Evolutionary conservation across 2,888 invertebrate genomes (phyloP).

Genomic region (Crocallis elinguaria): DNA sequence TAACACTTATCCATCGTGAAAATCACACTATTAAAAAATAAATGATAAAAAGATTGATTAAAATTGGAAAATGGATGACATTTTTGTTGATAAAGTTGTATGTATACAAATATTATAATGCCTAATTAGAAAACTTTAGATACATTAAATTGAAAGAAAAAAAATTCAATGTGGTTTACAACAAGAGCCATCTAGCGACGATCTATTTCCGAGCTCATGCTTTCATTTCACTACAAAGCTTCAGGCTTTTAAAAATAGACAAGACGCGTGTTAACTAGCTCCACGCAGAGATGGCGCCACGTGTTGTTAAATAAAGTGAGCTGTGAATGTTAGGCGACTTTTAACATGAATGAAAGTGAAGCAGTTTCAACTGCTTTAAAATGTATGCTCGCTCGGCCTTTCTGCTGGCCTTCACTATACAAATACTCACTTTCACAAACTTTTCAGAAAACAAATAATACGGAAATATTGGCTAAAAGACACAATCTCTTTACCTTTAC

Average conservation of each 20-base stretch:
- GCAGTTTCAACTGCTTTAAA: conserved; percentile 22
- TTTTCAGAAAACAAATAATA: conserved; percentile 67
- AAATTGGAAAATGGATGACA: too few relatives aligned
- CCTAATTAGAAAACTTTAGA: too few relatives aligned
- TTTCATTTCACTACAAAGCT: neutral
- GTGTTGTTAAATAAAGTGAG: conserved; percentile 12
- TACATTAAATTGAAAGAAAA: neutral
- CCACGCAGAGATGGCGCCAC: conserved; percentile 57
- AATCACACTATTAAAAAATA: too few relatives aligned
- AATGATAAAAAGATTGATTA: too few relatives aligned
- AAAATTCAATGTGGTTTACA: neutral
- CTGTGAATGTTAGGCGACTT: neutral
- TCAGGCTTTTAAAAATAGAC: neutral
- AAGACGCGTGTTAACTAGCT: conserved; percentile 3
- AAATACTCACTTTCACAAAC: conserved; percentile 66
- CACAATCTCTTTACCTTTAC: conserved; percentile 69
- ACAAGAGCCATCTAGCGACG: conserved; percentile 44
- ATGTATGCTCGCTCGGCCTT: conserved; percentile 48
- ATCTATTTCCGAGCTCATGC: neutral
- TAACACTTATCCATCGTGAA: too few relatives aligned
- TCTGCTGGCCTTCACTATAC: conserved; percentile 62
- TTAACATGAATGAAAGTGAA: conserved; percentile 41
- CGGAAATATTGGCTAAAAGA: conserved; percentile 59
- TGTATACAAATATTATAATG: too few relatives aligned
- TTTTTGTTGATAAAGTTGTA: too few relatives aligned